Percentiles rank a stretch among this genome's conserved stretches.
phyloP scores from a whole-genome alignment of 2,888 invertebrate species.

The Xestia sexstrigata region DNA sequence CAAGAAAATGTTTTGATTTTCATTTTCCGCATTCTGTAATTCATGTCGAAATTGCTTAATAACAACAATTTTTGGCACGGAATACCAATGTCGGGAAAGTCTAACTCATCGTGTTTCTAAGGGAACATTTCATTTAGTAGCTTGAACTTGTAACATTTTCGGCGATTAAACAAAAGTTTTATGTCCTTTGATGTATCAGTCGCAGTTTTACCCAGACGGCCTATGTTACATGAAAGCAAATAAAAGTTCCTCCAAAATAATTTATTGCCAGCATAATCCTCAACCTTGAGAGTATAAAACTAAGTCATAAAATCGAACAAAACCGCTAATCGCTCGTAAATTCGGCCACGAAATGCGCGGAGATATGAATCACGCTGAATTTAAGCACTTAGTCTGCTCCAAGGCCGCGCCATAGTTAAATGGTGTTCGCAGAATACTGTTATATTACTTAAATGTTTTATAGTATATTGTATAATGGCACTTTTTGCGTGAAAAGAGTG shows the following conservation, averaged over 20 bases:
- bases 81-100: not conserved
- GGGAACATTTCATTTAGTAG: not conserved
- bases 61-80: not conserved
- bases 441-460: constrained; percentile 37
- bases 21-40: not conserved
- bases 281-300: constrained; percentile 46
- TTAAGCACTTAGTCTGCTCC: constrained; percentile 71
- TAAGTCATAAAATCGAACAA: constrained; percentile 38
- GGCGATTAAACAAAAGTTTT: not conserved
- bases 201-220: not conserved
- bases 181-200: not conserved
- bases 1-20: no score
- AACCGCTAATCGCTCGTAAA: constrained; percentile 53
- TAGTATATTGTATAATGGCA: not conserved
- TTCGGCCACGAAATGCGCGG: constrained; percentile 40
- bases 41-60: not conserved
- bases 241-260: constrained; percentile 32
- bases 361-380: constrained; percentile 76
- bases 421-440: constrained; percentile 51
- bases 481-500: constrained; percentile 8
- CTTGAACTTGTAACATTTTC: not conserved
- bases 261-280: constrained; percentile 40
- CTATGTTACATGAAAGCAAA: constrained; percentile 23
- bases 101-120: not conserved
- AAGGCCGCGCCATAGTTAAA: constrained; percentile 71